Evolutionary conservation across 2,113 vertebrate genomes (phyloP).

Genomic region (Sylvilagus bachmani): DNA sequence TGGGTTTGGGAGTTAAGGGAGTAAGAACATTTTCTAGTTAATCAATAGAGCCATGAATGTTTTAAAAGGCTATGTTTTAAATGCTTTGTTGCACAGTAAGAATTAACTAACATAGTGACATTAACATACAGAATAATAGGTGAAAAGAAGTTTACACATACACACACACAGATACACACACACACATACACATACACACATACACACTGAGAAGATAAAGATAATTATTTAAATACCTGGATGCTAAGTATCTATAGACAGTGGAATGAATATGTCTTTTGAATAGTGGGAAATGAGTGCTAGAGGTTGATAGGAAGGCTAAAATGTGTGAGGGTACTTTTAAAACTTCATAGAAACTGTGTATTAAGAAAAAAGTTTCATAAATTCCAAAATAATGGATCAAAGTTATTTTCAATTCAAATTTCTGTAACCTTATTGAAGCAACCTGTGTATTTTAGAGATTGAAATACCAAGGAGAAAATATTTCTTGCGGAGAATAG

Average conservation of each 20-base stretch:
- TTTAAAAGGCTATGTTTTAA: not conserved
- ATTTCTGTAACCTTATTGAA: too few relatives aligned
- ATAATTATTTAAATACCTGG: not conserved
- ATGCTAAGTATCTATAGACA: not conserved
- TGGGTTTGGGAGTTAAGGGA: not conserved
- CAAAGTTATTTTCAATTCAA: too few relatives aligned
- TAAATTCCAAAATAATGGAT: too few relatives aligned
- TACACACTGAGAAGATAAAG: not conserved
- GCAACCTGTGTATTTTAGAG: not conserved
- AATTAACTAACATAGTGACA: not conserved
- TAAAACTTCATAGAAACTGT: too few relatives aligned
- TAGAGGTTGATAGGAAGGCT: not conserved
- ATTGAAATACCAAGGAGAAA: not conserved
- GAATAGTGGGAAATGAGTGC: not conserved
- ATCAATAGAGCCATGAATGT: not conserved
- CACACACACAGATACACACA: too few relatives aligned
- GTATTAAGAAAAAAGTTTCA: too few relatives aligned
- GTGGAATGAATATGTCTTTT: not conserved
- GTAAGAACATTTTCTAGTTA: fast-evolving
- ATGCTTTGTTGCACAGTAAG: not conserved
- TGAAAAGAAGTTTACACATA: fast-evolving
- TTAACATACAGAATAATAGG: not conserved
- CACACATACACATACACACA: too few relatives aligned
- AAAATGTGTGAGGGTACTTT: not conserved
- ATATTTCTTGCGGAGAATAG: not conserved